phyloP scores from a whole-genome alignment of 2,888 invertebrate genomes.

The Ectropis crepuscularia region DNA sequence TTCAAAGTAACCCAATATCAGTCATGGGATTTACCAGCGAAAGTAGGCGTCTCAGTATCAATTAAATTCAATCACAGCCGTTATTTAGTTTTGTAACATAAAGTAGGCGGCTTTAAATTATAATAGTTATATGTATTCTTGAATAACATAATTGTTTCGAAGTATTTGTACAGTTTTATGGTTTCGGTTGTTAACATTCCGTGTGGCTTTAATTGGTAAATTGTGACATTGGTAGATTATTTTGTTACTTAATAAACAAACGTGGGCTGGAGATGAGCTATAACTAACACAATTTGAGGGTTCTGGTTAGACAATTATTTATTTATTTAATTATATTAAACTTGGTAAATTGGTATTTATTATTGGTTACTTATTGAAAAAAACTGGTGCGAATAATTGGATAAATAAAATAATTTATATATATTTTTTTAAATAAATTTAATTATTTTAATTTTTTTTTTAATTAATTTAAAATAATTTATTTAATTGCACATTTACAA shows the following conservation, averaged over 20 bases:
- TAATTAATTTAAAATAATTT: too few relatives aligned
- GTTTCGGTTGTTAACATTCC: conserved; percentile 11
- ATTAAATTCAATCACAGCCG: conserved; percentile 15
- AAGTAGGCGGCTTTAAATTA: conserved; percentile 15
- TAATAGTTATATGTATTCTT: conserved; percentile 28
- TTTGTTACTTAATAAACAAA: conserved; percentile 16
- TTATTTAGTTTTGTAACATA: conserved; percentile 21
- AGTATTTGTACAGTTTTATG: conserved; percentile 21
- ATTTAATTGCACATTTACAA: too few relatives aligned
- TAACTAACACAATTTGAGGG: background rate
- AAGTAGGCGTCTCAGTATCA: conserved; percentile 17
- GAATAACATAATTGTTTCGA: conserved; percentile 28
- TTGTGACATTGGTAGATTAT: conserved; percentile 9
- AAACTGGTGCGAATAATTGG: too few relatives aligned
- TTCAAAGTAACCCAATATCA: background rate
- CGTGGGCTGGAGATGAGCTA: background rate
- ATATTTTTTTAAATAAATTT: too few relatives aligned
- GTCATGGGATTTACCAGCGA: conserved; percentile 23
- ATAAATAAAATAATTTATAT: too few relatives aligned
- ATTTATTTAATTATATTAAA: too few relatives aligned
- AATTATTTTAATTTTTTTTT: too few relatives aligned
- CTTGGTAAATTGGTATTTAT: too few relatives aligned
- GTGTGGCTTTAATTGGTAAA: conserved; percentile 17
- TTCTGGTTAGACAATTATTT: too few relatives aligned
- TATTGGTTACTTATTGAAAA: too few relatives aligned